Base-by-base conservation (phyloP, 2,797 vertebrate genomes). In the Bothrops alternatus region DNA sequence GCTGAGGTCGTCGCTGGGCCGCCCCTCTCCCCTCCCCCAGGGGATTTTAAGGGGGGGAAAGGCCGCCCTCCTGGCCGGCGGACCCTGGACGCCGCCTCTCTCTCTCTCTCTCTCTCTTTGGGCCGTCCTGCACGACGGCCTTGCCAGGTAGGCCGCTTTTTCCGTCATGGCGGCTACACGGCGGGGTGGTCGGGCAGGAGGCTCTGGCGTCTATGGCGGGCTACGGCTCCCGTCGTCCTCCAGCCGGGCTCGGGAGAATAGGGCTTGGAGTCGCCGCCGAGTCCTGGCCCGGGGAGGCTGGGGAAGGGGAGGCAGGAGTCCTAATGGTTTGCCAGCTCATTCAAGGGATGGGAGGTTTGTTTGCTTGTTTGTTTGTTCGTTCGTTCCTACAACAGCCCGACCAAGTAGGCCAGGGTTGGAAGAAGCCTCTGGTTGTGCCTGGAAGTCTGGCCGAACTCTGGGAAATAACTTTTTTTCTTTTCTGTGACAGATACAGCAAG, bases 1-100 rank as follows among this genome's bases (percentile, higher is more conserved):
- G 97, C 97, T 96, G 98, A 96, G 93, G 97, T 97, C 97, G 97
- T 95, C 97, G 97, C 96, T 94, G 98, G 97, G 96, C 96, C 50
- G 8, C 50, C 50, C 50, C 50, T 53, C 50, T 53, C 50, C 50
- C 50, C 50, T 10, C 50, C 8, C 8, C 50, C 50, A 53, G 50
- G 50, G 50, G 2, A 53, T 53, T 8, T 53, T 8, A 7, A 53
- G 8, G 73, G 86, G 63, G 58, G 0, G n/a, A 2, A 57, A 50
- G 23, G 89, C 25, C 25, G 93, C 23, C 47, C 0, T 3, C 7
- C 32, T 18, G 6, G 28, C n/a, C 65, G 65, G 65, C 7, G 0
- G n/a, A 6, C 6, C 2, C 50, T 55, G 13, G 65, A 12, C 3
- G n/a, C 26, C 50, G 1, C 47, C 37, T 91, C 94, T 89, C 89